phyloP scores from a whole-genome alignment of 2,888 invertebrate species.

The Punctoribates punctum region DNA sequence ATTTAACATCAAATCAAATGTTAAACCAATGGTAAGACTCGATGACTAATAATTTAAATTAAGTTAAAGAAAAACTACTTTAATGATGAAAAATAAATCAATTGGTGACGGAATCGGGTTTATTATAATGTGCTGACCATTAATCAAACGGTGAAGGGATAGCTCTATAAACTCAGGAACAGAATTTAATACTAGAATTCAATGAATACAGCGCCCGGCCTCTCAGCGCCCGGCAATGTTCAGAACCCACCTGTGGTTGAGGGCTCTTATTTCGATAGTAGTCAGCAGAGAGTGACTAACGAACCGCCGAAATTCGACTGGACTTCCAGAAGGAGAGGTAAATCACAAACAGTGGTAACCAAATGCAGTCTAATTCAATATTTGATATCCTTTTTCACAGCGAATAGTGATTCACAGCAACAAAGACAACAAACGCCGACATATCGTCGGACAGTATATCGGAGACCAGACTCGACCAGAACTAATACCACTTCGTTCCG shows the following conservation, averaged over 20 bases:
- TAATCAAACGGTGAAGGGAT: slow-evolving; percentile 19
- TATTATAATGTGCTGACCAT: neutral
- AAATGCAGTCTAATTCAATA: neutral
- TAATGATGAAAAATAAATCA: neutral
- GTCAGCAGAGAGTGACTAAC: neutral
- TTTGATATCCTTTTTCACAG: neutral
- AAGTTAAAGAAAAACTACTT: neutral
- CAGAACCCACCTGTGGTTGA: slow-evolving; percentile 8
- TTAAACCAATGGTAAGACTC: too few species aligned
- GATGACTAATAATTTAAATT: neutral
- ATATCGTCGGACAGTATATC: neutral
- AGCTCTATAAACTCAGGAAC: neutral
- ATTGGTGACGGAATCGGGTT: neutral
- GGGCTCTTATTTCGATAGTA: slow-evolving; percentile 13
- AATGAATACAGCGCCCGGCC: neutral
- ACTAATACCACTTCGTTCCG: neutral
- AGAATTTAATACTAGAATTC: neutral
- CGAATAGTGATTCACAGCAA: slow-evolving; percentile 8
- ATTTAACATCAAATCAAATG: too few species aligned
- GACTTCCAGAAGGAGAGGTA: slow-evolving; percentile 13
- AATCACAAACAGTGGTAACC: neutral
- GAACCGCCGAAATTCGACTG: slow-evolving; percentile 7
- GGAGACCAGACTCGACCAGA: neutral
- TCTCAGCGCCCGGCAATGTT: neutral
- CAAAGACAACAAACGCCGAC: neutral